Percentiles rank a stretch among this genome's conserved stretches.
Conservation (phyloP, 2,888 invertebrate species). For the Aleiodes testaceus region DNA sequence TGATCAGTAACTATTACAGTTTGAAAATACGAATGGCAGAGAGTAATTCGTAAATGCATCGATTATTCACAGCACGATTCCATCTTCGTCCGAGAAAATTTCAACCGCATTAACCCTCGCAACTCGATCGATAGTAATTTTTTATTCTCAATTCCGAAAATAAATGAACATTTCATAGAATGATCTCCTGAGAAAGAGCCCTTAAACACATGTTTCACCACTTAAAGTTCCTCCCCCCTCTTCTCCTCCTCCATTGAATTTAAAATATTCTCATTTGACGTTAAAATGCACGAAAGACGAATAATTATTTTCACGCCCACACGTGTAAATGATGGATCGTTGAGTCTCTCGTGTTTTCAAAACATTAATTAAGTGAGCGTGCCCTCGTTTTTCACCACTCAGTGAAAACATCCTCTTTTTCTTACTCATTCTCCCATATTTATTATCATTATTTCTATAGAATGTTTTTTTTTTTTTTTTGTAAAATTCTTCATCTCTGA, state of each 20-base stretch:
- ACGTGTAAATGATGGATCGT: constrained; percentile 57
- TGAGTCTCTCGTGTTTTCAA: constrained; percentile 54
- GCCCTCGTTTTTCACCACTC: constrained; percentile 55
- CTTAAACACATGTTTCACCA: constrained; percentile 19
- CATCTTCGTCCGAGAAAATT: constrained; percentile 25
- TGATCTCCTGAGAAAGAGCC: background rate
- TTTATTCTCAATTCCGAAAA: background rate
- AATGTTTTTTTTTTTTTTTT: background rate
- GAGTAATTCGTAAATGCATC: constrained; percentile 30
- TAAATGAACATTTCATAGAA: background rate
- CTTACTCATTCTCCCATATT: constrained; percentile 6
- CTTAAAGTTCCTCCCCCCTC: constrained; percentile 1
- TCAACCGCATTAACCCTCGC: background rate
- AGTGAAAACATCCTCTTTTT: constrained; percentile 49
- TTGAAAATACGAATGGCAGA: constrained; percentile 7
- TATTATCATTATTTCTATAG: background rate
- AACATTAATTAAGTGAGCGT: constrained; percentile 63
- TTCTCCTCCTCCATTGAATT: constrained; percentile 4
- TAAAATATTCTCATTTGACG: constrained; percentile 46
- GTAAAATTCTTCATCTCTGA: background rate
- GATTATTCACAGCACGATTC: constrained; percentile 34
- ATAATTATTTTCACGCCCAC: constrained; percentile 55
- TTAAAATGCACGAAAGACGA: constrained; percentile 40
- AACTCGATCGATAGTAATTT: constrained; percentile 18
- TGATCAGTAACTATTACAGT: constrained; percentile 30